Evolutionary conservation across 1,140 invertebrate species (phyloP), one percentile per base, ranked within the genome.

Genomic region (Kradibia gibbosae): DNA sequence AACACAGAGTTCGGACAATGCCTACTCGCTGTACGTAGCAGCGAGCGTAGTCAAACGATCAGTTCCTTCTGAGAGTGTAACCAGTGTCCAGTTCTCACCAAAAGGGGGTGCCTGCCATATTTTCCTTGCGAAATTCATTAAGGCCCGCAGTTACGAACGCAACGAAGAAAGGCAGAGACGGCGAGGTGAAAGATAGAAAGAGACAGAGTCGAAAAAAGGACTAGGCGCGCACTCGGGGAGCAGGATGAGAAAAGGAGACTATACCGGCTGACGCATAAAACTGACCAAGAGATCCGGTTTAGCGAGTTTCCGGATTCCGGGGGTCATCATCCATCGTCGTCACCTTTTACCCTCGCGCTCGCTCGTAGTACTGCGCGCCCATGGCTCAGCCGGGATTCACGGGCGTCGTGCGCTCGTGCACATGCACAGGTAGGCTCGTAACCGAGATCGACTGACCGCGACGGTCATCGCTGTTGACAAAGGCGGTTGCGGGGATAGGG

Each of bases 201-300:
- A 50, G 25, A 72, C 20, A 25, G 70, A 72, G 45, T 45, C 1
- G 8, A 48, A 72, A 72, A 72, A 74, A 76, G 81, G 57, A 77
- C 60, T 65, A 74, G 62, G 72, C 82, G 72, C 83, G 72, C 65
- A 79, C 78, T 48, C 55, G 73, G 76, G 70, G 81, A 65, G 62
- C 74, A 34, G 28, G 81, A 57, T 80, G 84, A 84, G 85, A 85
- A 86, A 86, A 86, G 88, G 87, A 86, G 87, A 87, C 42, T 48
- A 42, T 42, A 60, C 60, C 72, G 31, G 13, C 60, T 42, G 11
- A 22, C 62, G 34, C 78, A 86, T 87, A 85, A 89, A 88, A 91
- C 89, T 91, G 91, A 91, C 91, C 91, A 90, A 91, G 90, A 91
- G 90, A 91, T 91, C 91, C 91, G 91, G 91, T 91, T 91, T 91